Percentiles rank a stretch among this genome's conserved stretches.
These are phyloP conservation scores for Margaritifera margaritifera DNA, from an alignment of 2,888 invertebrate genomes.

Conservation along the genomic window DNA sequence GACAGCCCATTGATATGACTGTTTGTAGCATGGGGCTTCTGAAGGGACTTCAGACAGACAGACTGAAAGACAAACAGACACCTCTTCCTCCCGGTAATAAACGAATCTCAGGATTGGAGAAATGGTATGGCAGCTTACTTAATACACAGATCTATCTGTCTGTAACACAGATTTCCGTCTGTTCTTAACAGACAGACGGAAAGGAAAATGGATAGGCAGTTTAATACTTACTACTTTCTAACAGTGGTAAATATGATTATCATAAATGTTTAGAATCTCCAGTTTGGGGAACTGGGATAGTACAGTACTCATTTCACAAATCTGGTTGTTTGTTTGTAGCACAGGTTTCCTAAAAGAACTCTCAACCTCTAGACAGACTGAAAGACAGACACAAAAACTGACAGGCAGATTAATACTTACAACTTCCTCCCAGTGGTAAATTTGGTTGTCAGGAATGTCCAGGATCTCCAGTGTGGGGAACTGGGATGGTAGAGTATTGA, in stretches of 20 bases:
- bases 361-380: background rate
- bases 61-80: no score
- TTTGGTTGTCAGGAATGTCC: constrained; percentile 50
- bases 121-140: no score
- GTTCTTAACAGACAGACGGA: background rate
- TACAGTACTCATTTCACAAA: constrained; percentile 48
- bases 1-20: no score
- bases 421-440: constrained; percentile 57
- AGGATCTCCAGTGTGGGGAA: constrained; percentile 59
- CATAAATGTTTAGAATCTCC: constrained; percentile 54
- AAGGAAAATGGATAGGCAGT: background rate
- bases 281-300: constrained; percentile 50
- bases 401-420: constrained; percentile 31
- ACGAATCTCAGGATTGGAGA: no score
- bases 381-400: background rate
- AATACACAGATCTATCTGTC: no score
- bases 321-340: constrained; percentile 32
- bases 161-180: no score
- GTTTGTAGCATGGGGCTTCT: no score
- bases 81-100: no score
- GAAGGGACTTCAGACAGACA: no score
- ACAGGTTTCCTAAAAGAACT: no score
- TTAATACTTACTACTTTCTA: constrained; percentile 55
- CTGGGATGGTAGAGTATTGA: constrained; percentile 40
- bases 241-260: constrained; percentile 52